Evolutionary conservation across 2,113 vertebrate species (phyloP).

Genomic region (Arothron firmamentum): DNA sequence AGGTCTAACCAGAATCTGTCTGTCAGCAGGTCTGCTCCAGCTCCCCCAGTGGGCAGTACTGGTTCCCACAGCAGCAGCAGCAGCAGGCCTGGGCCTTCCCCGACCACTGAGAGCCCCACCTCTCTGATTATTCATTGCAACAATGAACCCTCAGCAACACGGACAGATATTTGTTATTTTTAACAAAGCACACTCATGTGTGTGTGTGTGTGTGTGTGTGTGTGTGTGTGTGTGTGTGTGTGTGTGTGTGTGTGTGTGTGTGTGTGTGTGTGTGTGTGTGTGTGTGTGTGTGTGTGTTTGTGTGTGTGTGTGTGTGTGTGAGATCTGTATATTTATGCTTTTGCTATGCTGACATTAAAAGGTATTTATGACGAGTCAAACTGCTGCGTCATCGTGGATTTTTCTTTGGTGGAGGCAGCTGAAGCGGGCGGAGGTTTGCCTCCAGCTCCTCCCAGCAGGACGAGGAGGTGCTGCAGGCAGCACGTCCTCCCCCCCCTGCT

Average conservation of each 20-base stretch:
- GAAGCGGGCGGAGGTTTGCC: background rate
- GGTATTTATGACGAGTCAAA: slow-evolving; percentile 33
- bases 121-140: slow-evolving; percentile 47
- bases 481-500: slow-evolving; percentile 57
- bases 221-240: background rate
- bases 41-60: slow-evolving; percentile 37
- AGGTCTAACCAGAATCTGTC: slow-evolving; percentile 9
- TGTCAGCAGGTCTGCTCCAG: slow-evolving; percentile 41
- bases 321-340: slow-evolving; percentile 60
- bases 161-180: slow-evolving; percentile 40
- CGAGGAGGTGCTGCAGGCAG: slow-evolving; percentile 51
- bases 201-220: background rate
- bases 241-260: background rate
- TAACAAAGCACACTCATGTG: slow-evolving; percentile 41
- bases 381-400: background rate
- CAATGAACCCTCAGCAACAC: slow-evolving; percentile 43
- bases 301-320: background rate
- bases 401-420: background rate
- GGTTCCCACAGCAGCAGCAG: slow-evolving; percentile 27
- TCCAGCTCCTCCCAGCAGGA: slow-evolving; percentile 40
- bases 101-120: slow-evolving; percentile 4
- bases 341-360: slow-evolving; percentile 46
- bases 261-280: no score
- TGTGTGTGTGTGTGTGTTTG: no score
- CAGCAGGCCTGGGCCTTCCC: slow-evolving; percentile 24